Percentiles rank a stretch among this genome's conserved stretches.
phyloP scores from a whole-genome alignment of 1,140 invertebrate species.

The Drosophila ambigua region DNA sequence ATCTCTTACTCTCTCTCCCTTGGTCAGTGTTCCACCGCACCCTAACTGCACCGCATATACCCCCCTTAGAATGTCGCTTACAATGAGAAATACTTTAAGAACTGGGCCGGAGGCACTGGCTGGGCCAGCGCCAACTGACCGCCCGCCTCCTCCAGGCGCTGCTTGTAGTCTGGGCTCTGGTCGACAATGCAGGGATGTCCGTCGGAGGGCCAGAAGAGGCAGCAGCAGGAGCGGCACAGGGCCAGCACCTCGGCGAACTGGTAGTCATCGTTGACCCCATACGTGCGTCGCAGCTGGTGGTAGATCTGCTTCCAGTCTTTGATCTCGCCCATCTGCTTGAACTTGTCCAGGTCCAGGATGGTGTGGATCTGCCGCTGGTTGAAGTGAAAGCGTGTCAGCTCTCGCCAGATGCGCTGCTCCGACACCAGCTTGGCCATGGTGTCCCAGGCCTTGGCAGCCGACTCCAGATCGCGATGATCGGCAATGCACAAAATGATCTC shows the following conservation, averaged over 20 bases:
- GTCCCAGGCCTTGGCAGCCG: constrained; percentile 87
- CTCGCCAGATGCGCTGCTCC: constrained; percentile 96
- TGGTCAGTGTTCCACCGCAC: constrained; percentile 22
- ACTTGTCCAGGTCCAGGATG: constrained; percentile 86
- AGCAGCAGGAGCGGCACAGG: constrained; percentile 96
- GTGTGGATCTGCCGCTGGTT: constrained; percentile 92
- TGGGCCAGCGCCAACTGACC: constrained; percentile 91
- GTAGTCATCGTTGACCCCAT: constrained; percentile 93
- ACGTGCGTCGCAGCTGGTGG: constrained; percentile 91
- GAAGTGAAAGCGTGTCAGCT: constrained; percentile 97
- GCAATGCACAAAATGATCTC: constrained; percentile 95
- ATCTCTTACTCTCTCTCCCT: constrained; percentile 57
- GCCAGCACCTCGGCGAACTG: constrained; percentile 97
- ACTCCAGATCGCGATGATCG: constrained; percentile 94
- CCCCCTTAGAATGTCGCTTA: constrained; percentile 83
- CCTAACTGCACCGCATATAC: no score
- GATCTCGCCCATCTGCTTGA: constrained; percentile 84
- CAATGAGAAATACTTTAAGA: constrained; percentile 95
- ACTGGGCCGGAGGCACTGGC: constrained; percentile 93
- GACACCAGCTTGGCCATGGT: constrained; percentile 91
- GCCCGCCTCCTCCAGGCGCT: constrained; percentile 90
- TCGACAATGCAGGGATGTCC: constrained; percentile 96
- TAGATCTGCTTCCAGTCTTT: constrained; percentile 89
- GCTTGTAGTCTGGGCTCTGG: constrained; percentile 91
- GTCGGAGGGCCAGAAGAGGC: constrained; percentile 97